Percentiles rank a stretch among this genome's conserved stretches.
Evolutionary conservation across 1,140 invertebrate genomes (phyloP).

Genomic region (Scylla paramamosain): DNA sequence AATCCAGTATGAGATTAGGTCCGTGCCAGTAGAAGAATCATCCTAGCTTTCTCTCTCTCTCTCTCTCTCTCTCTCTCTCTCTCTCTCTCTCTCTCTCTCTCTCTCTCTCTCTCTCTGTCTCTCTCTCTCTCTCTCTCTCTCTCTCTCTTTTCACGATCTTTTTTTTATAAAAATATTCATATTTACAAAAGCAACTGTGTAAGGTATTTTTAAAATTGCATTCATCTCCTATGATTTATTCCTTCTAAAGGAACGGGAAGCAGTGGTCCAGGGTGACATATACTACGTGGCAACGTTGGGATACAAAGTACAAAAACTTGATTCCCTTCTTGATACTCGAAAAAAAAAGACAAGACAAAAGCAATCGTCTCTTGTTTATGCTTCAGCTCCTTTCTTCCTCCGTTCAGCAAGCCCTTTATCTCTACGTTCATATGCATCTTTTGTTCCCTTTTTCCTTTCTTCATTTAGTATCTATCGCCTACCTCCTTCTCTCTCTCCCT

Average conservation of each 20-base stretch:
- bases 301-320: background rate
- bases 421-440: background rate
- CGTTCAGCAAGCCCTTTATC: background rate
- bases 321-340: background rate
- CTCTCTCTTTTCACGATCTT: background rate
- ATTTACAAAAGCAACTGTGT: no score
- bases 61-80: background rate
- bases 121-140: background rate
- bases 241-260: no score
- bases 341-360: background rate
- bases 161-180: background rate
- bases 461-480: background rate
- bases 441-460: no score
- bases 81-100: background rate
- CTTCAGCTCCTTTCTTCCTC: background rate
- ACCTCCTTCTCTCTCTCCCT: background rate
- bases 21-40: background rate
- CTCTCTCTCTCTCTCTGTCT: background rate
- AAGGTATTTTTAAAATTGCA: no score
- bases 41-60: background rate
- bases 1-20: conserved; percentile 71
- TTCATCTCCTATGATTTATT: no score
- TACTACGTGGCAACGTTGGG: no score
- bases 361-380: background rate
- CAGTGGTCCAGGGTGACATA: no score